phyloP scores from a whole-genome alignment of 2,113 vertebrate species.

The Clupea harengus region DNA sequence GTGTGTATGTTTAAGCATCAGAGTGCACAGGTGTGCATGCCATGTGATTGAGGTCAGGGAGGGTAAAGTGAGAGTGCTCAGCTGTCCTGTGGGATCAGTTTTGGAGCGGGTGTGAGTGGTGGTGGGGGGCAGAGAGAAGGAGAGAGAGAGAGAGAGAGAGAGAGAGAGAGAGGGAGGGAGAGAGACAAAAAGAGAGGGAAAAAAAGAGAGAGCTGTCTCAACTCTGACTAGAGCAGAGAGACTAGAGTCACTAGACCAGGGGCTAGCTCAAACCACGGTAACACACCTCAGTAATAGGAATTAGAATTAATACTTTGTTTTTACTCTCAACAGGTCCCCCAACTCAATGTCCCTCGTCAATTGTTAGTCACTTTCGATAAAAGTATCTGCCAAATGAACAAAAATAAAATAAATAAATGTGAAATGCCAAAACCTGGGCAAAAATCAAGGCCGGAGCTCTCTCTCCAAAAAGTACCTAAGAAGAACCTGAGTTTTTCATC shows the following conservation, averaged over 20 bases:
- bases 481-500: too few species aligned
- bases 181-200: neutral
- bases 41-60: conserved; percentile 68
- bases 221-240: neutral
- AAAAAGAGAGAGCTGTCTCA: neutral
- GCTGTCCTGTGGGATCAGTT: conserved; percentile 70
- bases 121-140: neutral
- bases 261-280: too few species aligned
- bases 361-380: neutral
- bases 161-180: too few species aligned
- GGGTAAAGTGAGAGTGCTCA: conserved; percentile 76
- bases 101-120: neutral
- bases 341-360: neutral
- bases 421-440: too few species aligned
- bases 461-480: too few species aligned
- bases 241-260: neutral
- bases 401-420: neutral
- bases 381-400: neutral
- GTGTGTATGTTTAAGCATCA: conserved; percentile 39
- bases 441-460: too few species aligned
- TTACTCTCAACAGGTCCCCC: neutral
- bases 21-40: conserved; percentile 71
- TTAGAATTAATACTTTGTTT: neutral
- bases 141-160: neutral
- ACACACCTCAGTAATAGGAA: neutral